Conservation (phyloP, 2,888 invertebrate species). For the Noctua janthe region DNA sequence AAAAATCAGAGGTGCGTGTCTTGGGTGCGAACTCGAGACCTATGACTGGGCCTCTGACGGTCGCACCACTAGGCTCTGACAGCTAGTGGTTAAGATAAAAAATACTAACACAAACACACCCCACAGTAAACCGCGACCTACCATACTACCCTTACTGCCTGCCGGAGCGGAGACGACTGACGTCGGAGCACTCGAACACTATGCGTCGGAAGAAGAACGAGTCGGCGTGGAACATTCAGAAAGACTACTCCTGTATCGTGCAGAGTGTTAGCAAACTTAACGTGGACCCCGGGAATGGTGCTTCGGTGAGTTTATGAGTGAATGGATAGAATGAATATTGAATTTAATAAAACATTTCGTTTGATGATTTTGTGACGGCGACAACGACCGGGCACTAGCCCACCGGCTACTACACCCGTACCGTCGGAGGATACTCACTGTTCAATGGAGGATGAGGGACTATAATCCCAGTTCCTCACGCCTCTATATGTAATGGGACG, state of each 20-base stretch:
- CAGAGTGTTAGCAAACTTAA: conserved; percentile 94
- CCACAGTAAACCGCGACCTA: conserved; percentile 78
- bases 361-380: neutral
- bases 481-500: no score
- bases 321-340: neutral
- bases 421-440: no score
- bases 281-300: conserved; percentile 93
- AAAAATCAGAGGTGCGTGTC: no score
- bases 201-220: conserved; percentile 93
- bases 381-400: no score
- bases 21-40: no score
- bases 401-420: no score
- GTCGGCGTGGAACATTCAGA: conserved; percentile 93
- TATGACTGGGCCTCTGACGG: no score
- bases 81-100: neutral
- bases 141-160: conserved; percentile 81
- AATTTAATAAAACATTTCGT: neutral
- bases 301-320: conserved; percentile 89
- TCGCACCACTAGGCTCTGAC: no score
- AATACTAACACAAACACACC: neutral
- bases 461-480: no score
- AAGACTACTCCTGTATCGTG: conserved; percentile 92
- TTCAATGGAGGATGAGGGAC: no score
- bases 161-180: conserved; percentile 90
- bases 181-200: conserved; percentile 90